Conservation (phyloP, 2,888 invertebrate species). For the Aethes cnicana region DNA sequence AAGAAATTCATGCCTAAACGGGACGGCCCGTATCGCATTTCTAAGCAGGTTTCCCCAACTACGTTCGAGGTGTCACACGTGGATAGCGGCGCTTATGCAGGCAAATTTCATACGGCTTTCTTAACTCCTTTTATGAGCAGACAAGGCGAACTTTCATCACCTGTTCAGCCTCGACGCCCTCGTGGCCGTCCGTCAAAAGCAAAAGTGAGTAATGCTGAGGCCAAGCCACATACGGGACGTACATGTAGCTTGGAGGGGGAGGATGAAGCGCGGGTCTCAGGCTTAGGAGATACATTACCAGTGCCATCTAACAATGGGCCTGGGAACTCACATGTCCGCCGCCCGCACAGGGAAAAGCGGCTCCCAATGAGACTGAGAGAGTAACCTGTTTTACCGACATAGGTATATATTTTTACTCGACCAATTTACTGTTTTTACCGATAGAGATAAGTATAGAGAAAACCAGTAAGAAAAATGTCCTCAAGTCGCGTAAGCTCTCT, state of each 20-base stretch:
- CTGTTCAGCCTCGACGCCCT: slow-evolving; percentile 9
- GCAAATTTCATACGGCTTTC: slow-evolving; percentile 3
- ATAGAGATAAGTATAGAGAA: too few species aligned
- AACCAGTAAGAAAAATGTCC: too few species aligned
- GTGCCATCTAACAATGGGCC: too few species aligned
- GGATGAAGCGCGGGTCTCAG: slow-evolving; percentile 2
- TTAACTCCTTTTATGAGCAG: neutral
- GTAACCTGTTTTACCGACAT: too few species aligned
- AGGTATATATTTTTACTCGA: too few species aligned
- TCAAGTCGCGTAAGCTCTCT: too few species aligned
- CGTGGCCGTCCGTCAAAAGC: slow-evolving; percentile 1
- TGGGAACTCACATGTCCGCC: too few species aligned
- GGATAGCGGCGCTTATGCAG: neutral
- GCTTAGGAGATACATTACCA: too few species aligned
- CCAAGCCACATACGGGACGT: slow-evolving; percentile 11
- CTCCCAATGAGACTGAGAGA: too few species aligned
- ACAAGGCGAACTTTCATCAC: neutral
- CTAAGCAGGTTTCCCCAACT: slow-evolving; percentile 23
- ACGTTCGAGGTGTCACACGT: slow-evolving; percentile 24
- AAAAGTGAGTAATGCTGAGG: neutral
- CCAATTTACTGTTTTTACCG: too few species aligned
- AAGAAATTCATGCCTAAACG: slow-evolving; percentile 44
- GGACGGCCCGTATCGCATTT: slow-evolving; percentile 42
- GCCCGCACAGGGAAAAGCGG: too few species aligned
- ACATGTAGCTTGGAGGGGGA: slow-evolving; percentile 30